These are phyloP conservation scores for Acanthococcus lagerstroemiae DNA, from an alignment of 2,888 invertebrate genomes.

Conservation along the genomic window DNA sequence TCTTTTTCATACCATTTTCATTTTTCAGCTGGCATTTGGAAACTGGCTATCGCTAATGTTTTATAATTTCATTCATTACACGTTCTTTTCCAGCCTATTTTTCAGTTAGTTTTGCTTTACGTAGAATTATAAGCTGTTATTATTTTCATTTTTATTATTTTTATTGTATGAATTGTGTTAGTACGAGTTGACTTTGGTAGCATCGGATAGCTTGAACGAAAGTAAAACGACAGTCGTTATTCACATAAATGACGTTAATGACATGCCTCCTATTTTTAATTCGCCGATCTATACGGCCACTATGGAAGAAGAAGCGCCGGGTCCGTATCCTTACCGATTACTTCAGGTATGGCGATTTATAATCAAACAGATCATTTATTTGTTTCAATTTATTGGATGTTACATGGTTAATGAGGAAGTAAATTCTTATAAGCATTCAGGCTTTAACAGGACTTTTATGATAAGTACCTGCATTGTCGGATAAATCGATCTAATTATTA, in stretches of 20 bases:
- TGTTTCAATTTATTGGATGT: too few species aligned
- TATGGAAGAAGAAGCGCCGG: conserved; percentile 63
- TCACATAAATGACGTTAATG: conserved; percentile 76
- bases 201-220: conserved; percentile 82
- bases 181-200: conserved; percentile 81
- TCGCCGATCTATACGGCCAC: conserved; percentile 59
- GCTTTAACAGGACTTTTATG: too few species aligned
- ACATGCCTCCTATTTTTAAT: conserved; percentile 73
- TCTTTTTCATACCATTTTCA: background rate
- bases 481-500: too few species aligned
- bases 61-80: background rate
- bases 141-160: too few species aligned
- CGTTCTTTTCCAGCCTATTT: background rate
- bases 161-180: conserved; percentile 41
- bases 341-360: conserved; percentile 66
- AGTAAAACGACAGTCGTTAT: conserved; percentile 74
- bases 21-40: background rate
- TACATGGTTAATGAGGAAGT: too few species aligned
- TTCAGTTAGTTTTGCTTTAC: background rate
- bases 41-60: background rate
- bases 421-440: too few species aligned
- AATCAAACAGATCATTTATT: too few species aligned
- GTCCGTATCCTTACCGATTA: conserved; percentile 58
- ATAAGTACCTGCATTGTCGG: too few species aligned
- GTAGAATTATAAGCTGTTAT: background rate